Evolutionary conservation across 2,113 vertebrate genomes (phyloP).

Genomic region (Hystrix cristata): DNA sequence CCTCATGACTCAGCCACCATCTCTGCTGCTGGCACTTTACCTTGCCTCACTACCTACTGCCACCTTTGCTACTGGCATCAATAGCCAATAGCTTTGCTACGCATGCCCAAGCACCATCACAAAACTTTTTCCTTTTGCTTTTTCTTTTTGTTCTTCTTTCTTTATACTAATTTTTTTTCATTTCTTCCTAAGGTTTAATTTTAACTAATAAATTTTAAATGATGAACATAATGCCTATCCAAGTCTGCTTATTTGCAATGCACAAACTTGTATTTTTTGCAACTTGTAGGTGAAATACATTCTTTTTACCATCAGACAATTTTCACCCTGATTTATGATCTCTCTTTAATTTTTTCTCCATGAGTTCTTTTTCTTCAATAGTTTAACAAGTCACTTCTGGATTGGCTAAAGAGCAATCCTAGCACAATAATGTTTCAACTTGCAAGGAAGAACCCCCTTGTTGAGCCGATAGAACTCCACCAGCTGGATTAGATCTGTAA

Average conservation of each 20-base stretch:
- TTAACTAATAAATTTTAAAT: slow-evolving; percentile 82
- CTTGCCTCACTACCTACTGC: too few species aligned
- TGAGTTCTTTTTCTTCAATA: slow-evolving; percentile 70
- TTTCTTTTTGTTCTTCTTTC: too few species aligned
- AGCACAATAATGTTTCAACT: slow-evolving; percentile 97
- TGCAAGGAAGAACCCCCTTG: slow-evolving; percentile 96
- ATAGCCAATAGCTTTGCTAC: too few species aligned
- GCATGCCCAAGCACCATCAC: too few species aligned
- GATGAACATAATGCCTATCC: slow-evolving; percentile 82
- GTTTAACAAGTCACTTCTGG: slow-evolving; percentile 70
- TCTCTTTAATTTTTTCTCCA: slow-evolving; percentile 35
- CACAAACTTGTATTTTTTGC: slow-evolving; percentile 65
- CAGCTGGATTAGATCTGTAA: slow-evolving; percentile 98
- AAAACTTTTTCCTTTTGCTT: too few species aligned
- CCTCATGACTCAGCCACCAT: too few species aligned
- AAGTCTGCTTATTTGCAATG: slow-evolving; percentile 76
- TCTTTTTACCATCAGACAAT: slow-evolving; percentile 73
- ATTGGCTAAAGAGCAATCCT: slow-evolving; percentile 92
- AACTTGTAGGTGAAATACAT: slow-evolving; percentile 78
- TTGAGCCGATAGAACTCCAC: slow-evolving; percentile 99
- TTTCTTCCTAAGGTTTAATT: slow-evolving; percentile 81
- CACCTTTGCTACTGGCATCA: too few species aligned
- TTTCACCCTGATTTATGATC: slow-evolving; percentile 54
- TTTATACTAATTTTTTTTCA: too few species aligned
- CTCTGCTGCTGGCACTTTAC: too few species aligned